Conservation (phyloP, 2,888 invertebrate genomes). For the Coleophora flavipennella region DNA sequence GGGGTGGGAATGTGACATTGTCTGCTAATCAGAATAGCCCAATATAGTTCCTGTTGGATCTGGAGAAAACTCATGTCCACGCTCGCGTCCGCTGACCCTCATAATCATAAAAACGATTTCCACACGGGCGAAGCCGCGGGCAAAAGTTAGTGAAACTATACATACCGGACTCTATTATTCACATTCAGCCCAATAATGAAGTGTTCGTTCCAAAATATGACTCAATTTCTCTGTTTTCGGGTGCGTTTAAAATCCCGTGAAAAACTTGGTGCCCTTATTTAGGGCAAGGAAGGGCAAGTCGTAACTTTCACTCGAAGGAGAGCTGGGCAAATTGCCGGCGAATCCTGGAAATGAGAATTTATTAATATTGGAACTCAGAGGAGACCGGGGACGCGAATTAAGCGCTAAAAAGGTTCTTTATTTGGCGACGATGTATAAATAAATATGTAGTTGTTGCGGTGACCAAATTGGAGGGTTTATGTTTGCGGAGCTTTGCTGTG, state of each 20-base stretch:
- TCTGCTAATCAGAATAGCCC: no score
- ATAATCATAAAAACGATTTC: no score
- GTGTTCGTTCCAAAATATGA: slow-evolving; percentile 32
- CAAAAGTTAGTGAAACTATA: no score
- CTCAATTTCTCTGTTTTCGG: slow-evolving; percentile 36
- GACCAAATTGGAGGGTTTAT: neutral
- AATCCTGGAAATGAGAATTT: slow-evolving; percentile 67
- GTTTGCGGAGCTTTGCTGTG: neutral
- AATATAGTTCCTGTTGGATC: no score
- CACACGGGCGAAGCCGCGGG: no score
- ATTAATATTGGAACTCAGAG: slow-evolving; percentile 62
- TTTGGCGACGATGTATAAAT: slow-evolving; percentile 26
- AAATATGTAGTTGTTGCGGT: slow-evolving; percentile 10
- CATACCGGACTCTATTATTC: slow-evolving; percentile 4
- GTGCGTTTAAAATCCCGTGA: slow-evolving; percentile 35
- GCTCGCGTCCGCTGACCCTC: no score
- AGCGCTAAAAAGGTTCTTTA: slow-evolving; percentile 48
- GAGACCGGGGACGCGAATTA: slow-evolving; percentile 45
- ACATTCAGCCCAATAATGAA: slow-evolving; percentile 24
- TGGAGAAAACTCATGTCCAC: no score
- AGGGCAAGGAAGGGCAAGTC: slow-evolving; percentile 44
- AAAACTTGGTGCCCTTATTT: slow-evolving; percentile 42
- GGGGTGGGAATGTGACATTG: no score
- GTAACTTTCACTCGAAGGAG: slow-evolving; percentile 58
- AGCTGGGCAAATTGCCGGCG: slow-evolving; percentile 62